Percentiles rank a stretch among this genome's conserved stretches.
phyloP scores from a whole-genome alignment of 2,113 vertebrate genomes.

The Takifugu bimaculatus region DNA sequence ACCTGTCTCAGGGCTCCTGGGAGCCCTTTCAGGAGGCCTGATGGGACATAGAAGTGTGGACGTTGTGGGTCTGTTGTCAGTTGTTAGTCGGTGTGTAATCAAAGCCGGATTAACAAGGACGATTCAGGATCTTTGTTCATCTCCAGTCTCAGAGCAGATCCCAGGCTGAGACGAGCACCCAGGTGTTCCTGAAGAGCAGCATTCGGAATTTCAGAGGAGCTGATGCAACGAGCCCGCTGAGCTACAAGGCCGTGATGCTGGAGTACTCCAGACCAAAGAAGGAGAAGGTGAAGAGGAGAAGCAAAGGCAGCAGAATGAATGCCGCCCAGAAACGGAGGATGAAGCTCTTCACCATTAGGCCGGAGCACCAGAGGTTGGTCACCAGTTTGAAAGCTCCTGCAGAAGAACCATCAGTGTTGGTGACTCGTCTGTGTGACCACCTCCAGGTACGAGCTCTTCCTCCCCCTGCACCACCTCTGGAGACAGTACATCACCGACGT shows the following conservation, averaged over 20 bases:
- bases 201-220: slow-evolving; percentile 32
- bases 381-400: neutral
- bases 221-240: slow-evolving; percentile 60
- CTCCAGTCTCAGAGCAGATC: neutral
- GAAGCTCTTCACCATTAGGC: slow-evolving; percentile 56
- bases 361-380: slow-evolving; percentile 77
- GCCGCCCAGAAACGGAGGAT: slow-evolving; percentile 49
- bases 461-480: slow-evolving; percentile 91
- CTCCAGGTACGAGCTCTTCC: slow-evolving; percentile 83
- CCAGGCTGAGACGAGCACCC: slow-evolving; percentile 75
- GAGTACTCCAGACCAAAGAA: slow-evolving; percentile 58
- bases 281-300: slow-evolving; percentile 58
- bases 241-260: slow-evolving; percentile 82
- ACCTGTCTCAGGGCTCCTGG: too few relatives aligned
- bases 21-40: too few relatives aligned
- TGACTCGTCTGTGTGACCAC: neutral
- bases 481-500: slow-evolving; percentile 86
- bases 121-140: neutral
- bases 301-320: slow-evolving; percentile 53
- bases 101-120: neutral
- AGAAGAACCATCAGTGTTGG: too few relatives aligned
- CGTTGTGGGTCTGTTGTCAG: too few relatives aligned
- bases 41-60: too few relatives aligned
- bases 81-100: too few relatives aligned
- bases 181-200: slow-evolving; percentile 79